Evolutionary conservation across 2,888 invertebrate species (phyloP).

Genomic region (Acleris cristana): DNA sequence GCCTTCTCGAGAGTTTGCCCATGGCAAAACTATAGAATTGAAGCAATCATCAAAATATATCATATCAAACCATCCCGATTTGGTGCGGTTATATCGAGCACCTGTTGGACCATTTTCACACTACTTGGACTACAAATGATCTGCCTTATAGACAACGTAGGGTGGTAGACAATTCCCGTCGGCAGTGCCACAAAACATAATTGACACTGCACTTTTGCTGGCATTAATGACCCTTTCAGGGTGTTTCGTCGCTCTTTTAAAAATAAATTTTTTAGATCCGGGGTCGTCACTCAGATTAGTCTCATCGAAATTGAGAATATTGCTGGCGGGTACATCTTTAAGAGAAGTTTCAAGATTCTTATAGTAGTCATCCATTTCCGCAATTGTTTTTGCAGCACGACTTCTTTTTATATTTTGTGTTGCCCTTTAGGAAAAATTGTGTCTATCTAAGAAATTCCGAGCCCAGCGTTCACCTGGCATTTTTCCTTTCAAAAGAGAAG

Average conservation of each 20-base stretch:
- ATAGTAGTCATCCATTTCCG: constrained; percentile 7
- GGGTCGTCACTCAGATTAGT: constrained; percentile 8
- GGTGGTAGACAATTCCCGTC: constrained; percentile 3
- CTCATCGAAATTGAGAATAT: constrained; percentile 12
- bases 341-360: constrained; percentile 2
- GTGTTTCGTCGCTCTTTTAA: constrained; percentile 2
- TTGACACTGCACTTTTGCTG: constrained; percentile 10
- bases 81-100: constrained; percentile 10
- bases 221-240: constrained; percentile 11
- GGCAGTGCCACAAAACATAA: constrained; percentile 8
- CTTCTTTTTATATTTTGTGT: constrained; percentile 30
- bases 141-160: constrained; percentile 5
- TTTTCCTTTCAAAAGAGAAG: constrained; percentile 34
- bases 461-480: constrained; percentile 38
- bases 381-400: constrained; percentile 27
- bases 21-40: not conserved
- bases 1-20: not conserved
- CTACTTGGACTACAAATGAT: constrained; percentile 2
- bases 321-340: not conserved
- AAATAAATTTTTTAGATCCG: constrained; percentile 2
- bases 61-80: constrained; percentile 3
- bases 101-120: not conserved
- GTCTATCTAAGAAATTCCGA: constrained; percentile 19
- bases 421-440: constrained; percentile 9
- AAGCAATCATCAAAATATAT: constrained; percentile 1